Conservation (phyloP, 30 jellyfish, hydroid and myxozoan species). For the Chrysaora quinquecirrha region DNA sequence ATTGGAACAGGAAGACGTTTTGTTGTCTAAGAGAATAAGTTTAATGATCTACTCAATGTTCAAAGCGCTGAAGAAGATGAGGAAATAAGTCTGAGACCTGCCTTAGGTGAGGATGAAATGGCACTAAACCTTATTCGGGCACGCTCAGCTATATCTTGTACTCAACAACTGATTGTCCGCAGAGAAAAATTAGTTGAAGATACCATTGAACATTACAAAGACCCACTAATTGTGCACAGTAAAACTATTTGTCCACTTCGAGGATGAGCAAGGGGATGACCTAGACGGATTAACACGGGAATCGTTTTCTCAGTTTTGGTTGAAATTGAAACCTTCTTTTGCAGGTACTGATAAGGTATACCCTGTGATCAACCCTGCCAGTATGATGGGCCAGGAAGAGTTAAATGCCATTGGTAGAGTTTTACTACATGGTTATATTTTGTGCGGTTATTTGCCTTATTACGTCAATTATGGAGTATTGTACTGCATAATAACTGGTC, state of each 20-base stretch:
- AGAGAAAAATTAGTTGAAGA: slow-evolving; percentile 14
- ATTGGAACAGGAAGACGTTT: too few species aligned
- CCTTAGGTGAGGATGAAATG: too few species aligned
- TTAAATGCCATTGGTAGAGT: slow-evolving; percentile 19
- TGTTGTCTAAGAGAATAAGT: too few species aligned
- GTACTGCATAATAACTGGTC: slow-evolving; percentile 8
- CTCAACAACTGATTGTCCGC: slow-evolving; percentile 25
- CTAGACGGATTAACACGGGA: slow-evolving; percentile 6
- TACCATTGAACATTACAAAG: slow-evolving; percentile 21
- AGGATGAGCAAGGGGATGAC: slow-evolving; percentile 11
- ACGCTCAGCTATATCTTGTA: neutral
- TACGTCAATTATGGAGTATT: slow-evolving; percentile 3
- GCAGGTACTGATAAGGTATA: slow-evolving; percentile 13
- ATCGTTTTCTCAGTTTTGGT: slow-evolving; percentile 26
- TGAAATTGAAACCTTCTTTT: slow-evolving; percentile 5
- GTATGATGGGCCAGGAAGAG: slow-evolving; percentile 26
- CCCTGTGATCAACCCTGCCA: slow-evolving; percentile 6
- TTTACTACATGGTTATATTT: slow-evolving; percentile 18
- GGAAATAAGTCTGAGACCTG: too few species aligned
- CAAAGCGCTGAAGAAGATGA: too few species aligned
- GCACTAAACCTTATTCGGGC: slow-evolving; percentile 4
- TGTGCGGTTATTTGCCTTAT: slow-evolving; percentile 36
- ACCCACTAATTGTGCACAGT: slow-evolving; percentile 5
- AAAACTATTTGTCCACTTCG: slow-evolving; percentile 14
- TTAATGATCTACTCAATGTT: too few species aligned